phyloP scores from a whole-genome alignment of 2,797 vertebrate species.

The Vultur gryphus region DNA sequence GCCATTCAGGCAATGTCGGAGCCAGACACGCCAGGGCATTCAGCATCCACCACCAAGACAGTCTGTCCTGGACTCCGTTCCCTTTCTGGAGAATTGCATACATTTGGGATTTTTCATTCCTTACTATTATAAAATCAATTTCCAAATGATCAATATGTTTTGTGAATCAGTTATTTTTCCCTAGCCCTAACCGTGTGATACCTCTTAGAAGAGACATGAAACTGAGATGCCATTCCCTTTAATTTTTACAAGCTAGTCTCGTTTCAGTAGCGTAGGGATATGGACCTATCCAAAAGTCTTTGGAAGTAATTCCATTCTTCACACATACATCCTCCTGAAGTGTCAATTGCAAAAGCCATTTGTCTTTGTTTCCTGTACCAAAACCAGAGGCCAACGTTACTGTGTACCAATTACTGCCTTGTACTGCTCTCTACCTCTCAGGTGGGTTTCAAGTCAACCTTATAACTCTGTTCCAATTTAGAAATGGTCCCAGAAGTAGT shows the following conservation, averaged over 20 bases:
- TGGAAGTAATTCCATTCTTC: neutral
- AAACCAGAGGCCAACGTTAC: fast-evolving
- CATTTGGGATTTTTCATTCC: neutral
- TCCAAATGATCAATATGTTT: neutral
- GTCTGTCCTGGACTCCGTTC: neutral
- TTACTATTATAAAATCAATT: neutral
- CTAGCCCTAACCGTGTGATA: neutral
- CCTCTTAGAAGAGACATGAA: neutral
- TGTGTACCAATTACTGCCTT: neutral
- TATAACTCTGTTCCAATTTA: neutral
- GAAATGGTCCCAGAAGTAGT: neutral
- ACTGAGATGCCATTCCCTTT: neutral
- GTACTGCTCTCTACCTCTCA: neutral
- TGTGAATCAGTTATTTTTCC: neutral
- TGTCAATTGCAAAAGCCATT: neutral
- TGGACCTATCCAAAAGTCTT: neutral
- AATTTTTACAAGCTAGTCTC: neutral
- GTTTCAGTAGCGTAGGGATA: neutral
- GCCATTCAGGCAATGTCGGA: neutral
- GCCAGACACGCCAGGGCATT: fast-evolving
- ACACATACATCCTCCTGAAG: neutral
- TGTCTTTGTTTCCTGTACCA: neutral
- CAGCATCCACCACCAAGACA: neutral
- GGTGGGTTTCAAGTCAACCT: neutral
- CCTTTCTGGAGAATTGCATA: neutral